A percentile compares a stretch with the other conserved stretches of the same genome.
phyloP scores from a whole-genome alignment of 2,888 invertebrate genomes.

The Rotaria sp. region DNA sequence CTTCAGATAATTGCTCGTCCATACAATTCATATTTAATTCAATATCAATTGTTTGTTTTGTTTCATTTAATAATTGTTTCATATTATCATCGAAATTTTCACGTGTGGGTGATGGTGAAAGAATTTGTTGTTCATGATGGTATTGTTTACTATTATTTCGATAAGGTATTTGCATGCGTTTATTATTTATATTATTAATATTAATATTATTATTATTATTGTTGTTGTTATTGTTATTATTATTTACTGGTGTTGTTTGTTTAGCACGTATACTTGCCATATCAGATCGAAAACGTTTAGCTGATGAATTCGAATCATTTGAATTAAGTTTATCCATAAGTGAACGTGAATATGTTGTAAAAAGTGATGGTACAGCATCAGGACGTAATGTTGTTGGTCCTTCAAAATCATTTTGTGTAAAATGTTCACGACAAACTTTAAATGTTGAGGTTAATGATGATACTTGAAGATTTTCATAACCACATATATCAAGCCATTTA shows the following conservation, averaged over 20 bases:
- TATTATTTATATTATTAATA: not conserved
- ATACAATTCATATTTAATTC: constrained; percentile 10
- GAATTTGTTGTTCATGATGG: not conserved
- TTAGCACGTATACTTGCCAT: constrained; percentile 19
- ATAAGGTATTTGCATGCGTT: not conserved
- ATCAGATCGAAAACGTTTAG: constrained; percentile 25
- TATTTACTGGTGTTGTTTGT: not conserved
- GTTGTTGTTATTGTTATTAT: not conserved
- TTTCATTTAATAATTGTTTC: not conserved
- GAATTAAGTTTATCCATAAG: constrained; percentile 8
- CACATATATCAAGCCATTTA: constrained; percentile 26
- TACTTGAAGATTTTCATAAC: not conserved
- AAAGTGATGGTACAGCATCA: not conserved
- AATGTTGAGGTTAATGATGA: not conserved
- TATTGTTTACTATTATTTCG: constrained; percentile 6
- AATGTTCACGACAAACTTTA: constrained; percentile 18
- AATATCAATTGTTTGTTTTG: not conserved
- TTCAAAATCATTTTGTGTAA: constrained; percentile 8
- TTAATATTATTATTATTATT: not conserved
- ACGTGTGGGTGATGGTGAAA: not conserved
- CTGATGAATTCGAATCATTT: not conserved
- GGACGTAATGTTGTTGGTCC: not conserved
- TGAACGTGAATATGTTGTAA: constrained; percentile 12
- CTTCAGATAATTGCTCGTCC: constrained; percentile 6
- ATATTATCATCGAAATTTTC: constrained; percentile 1